Conservation (phyloP, 2,113 vertebrate species). For the Channa argus region DNA sequence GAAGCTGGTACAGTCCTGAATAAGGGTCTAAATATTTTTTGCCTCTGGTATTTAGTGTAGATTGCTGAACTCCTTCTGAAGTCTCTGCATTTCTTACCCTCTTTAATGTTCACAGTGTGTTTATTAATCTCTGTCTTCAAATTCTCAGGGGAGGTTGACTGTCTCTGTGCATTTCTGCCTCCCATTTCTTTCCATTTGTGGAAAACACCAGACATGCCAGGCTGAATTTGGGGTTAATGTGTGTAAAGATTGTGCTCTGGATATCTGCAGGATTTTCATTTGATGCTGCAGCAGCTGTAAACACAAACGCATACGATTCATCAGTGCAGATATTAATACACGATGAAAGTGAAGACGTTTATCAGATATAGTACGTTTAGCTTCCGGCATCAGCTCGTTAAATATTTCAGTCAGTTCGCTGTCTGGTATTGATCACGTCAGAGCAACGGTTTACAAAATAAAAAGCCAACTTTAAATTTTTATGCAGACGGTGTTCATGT, state of each 20-base stretch:
- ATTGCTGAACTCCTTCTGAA: too few relatives aligned
- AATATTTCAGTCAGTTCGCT: constrained; percentile 6
- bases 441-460: not conserved
- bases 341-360: not conserved
- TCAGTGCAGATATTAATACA: too few relatives aligned
- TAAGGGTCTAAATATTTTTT: too few relatives aligned
- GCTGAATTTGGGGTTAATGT: not conserved
- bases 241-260: not conserved
- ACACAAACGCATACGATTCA: too few relatives aligned
- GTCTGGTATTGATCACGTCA: constrained; percentile 14
- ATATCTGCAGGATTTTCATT: not conserved
- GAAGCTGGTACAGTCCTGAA: too few relatives aligned
- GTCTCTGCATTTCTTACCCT: too few relatives aligned
- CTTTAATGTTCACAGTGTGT: too few relatives aligned
- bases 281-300: too few relatives aligned
- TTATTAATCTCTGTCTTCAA: constrained; percentile 22
- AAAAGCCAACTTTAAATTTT: too few relatives aligned
- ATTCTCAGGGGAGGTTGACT: constrained; percentile 6
- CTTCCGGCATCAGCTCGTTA: constrained; percentile 1
- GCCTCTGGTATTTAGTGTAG: too few relatives aligned
- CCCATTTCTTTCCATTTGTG: not conserved
- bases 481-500: too few relatives aligned
- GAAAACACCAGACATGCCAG: not conserved
- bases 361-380: not conserved
- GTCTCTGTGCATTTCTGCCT: not conserved